Conservation (phyloP, 2,797 vertebrate species). For the Phoeniculus purpureus region DNA sequence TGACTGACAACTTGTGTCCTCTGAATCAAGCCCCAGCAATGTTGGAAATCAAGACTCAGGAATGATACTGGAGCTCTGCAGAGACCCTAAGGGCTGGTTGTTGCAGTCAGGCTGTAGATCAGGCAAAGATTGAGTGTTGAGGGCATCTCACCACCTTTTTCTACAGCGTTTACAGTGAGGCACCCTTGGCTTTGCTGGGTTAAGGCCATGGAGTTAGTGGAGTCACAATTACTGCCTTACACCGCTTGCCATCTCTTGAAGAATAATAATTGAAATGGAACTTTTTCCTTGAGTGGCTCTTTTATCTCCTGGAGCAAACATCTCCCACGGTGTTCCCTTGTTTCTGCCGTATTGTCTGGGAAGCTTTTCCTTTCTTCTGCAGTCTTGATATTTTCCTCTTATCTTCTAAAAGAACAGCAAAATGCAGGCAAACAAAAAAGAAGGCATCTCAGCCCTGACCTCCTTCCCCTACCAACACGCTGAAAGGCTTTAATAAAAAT, state of each 20-base stretch:
- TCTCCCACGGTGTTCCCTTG: neutral
- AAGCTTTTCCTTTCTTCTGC: conserved; percentile 34
- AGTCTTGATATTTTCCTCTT: conserved; percentile 38
- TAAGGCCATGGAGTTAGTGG: neutral
- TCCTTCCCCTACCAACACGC: conserved; percentile 16
- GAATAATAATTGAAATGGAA: neutral
- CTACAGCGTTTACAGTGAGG: neutral
- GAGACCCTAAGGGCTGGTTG: neutral
- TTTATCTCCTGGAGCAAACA: neutral
- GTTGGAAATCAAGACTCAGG: neutral
- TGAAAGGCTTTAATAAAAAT: conserved; percentile 72
- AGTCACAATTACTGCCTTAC: neutral
- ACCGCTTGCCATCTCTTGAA: neutral
- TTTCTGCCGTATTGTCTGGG: neutral
- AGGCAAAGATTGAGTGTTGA: neutral
- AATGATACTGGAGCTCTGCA: neutral
- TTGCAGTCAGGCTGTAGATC: neutral
- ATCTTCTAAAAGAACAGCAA: neutral
- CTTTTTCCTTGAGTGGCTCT: conserved; percentile 5
- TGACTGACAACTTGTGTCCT: too few relatives aligned
- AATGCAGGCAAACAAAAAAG: conserved; percentile 39
- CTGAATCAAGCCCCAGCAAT: neutral
- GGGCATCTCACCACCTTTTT: neutral
- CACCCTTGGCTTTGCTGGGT: neutral
- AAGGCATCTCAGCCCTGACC: neutral